Evolutionary conservation across 2,113 vertebrate genomes (phyloP).

Genomic region (Indicator indicator): DNA sequence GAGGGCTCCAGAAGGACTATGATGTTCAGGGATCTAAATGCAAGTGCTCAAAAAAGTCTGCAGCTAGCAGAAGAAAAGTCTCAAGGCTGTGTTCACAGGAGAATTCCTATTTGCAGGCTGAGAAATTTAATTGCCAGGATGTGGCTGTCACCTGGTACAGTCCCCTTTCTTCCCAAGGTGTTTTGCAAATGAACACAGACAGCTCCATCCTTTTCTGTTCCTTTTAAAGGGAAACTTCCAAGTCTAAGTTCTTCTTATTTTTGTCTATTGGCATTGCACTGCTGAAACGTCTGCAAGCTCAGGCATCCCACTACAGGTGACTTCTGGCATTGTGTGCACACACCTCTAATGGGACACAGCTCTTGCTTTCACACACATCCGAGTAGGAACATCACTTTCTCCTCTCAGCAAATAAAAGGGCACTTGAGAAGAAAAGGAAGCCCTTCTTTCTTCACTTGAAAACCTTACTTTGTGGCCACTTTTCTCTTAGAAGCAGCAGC

Average conservation of each 20-base stretch:
- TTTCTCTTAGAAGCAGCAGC: neutral
- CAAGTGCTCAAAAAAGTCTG: neutral
- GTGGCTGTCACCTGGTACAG: neutral
- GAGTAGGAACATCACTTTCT: slow-evolving; percentile 48
- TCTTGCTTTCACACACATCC: slow-evolving; percentile 19
- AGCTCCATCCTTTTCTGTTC: neutral
- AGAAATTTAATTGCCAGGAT: neutral
- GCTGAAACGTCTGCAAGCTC: slow-evolving; percentile 37
- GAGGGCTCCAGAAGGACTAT: neutral
- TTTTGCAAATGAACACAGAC: neutral
- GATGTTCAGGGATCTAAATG: neutral
- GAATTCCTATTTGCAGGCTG: neutral
- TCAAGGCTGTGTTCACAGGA: neutral
- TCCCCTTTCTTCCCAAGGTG: neutral
- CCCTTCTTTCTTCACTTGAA: slow-evolving; percentile 10
- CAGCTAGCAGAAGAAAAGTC: neutral
- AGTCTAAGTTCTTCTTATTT: neutral
- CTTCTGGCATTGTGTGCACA: slow-evolving; percentile 10
- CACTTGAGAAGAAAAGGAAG: slow-evolving; percentile 43
- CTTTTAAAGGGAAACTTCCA: slow-evolving; percentile 19
- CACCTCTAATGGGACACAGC: neutral
- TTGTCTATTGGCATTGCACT: neutral
- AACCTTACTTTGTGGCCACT: slow-evolving; percentile 16
- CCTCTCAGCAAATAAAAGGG: slow-evolving; percentile 32
- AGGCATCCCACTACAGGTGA: slow-evolving; percentile 46